Evolutionary conservation across 2,113 vertebrate genomes (phyloP), one percentile per base, ranked within the genome.

Genomic region (Antechinus stuartii): DNA sequence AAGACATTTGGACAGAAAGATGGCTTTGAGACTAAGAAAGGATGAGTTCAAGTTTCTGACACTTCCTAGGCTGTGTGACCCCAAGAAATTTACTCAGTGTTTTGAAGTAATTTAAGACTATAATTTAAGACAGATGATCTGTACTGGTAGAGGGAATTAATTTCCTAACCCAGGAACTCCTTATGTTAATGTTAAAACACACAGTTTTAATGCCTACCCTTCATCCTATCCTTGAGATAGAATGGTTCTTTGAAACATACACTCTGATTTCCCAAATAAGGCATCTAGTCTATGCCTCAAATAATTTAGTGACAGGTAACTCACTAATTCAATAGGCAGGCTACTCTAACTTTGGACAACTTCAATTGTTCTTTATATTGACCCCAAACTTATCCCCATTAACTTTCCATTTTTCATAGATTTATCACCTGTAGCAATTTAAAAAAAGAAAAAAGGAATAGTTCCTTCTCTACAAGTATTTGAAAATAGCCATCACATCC

Each of bases 371-470:
- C 30, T 68, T 68, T 68, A 68, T 68, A 68, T 27, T 68, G 30
- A 68, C 30, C 30, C 30, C 61, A 68, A 30, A 61, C 11, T 35
- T 35, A 35, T 11, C 30, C 61, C 0, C 12, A 25, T 35, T 54
- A 3, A 26, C 1, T 24, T 0, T 0, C 9, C 30, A 1, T 50
- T 1, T 54, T 26, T 11, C 42, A 49, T 26, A 23, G 0, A 1
- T 9, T 84, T 4, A 0, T 26, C 2, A 46, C 89, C 50, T 42
- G 24, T 19, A 22, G 0, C 3, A 0, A 0, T 47, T 0, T 0
- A 11, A 26, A 61, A 61, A 22, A 26, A 61, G 27, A 22, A 35
- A 35, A 46, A 0, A 25, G 1, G 61, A 30, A 3, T 14, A 4
- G 2, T 0, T 27, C 35, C 23, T 46, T 53, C 50, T 90, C 55